Conservation (phyloP, 1,140 invertebrate genomes). For the Zaprionus davidi region DNA sequence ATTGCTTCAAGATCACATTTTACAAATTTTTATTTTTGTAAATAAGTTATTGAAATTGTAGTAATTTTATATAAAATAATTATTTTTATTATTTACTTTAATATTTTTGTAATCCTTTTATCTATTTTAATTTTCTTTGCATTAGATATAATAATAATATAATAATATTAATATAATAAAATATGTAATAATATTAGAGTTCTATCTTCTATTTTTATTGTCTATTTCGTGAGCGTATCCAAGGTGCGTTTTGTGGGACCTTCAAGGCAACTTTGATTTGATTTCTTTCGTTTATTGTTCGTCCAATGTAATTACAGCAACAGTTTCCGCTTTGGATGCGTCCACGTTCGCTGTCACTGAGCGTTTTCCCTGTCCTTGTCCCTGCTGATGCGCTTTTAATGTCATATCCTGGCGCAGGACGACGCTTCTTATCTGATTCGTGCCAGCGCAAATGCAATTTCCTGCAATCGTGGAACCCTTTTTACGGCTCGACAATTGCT, state of each 20-base stretch:
- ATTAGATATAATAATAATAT: neutral
- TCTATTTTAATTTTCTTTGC: too few species aligned
- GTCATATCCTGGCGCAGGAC: conserved; percentile 63
- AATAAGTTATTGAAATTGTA: too few species aligned
- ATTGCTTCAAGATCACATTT: too few species aligned
- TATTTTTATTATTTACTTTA: neutral
- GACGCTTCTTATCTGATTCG: conserved; percentile 70
- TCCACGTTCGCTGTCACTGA: neutral
- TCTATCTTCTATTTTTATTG: neutral
- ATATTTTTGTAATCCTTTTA: neutral
- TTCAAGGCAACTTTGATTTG: neutral
- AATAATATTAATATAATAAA: neutral
- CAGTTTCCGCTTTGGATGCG: conserved; percentile 60
- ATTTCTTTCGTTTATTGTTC: conserved; percentile 15
- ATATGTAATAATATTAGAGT: too few species aligned
- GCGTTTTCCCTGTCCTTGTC: conserved; percentile 2
- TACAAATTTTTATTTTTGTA: too few species aligned
- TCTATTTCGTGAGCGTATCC: neutral
- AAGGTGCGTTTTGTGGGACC: neutral
- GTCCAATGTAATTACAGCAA: conserved; percentile 73
- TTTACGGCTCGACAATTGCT: conserved; percentile 51
- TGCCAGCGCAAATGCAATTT: conserved; percentile 81
- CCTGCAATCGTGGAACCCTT: conserved; percentile 60
- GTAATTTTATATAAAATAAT: neutral
- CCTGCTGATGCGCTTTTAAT: conserved; percentile 77